Evolutionary conservation across 1,140 invertebrate genomes (phyloP).

Genomic region (Papilio dardanus): DNA sequence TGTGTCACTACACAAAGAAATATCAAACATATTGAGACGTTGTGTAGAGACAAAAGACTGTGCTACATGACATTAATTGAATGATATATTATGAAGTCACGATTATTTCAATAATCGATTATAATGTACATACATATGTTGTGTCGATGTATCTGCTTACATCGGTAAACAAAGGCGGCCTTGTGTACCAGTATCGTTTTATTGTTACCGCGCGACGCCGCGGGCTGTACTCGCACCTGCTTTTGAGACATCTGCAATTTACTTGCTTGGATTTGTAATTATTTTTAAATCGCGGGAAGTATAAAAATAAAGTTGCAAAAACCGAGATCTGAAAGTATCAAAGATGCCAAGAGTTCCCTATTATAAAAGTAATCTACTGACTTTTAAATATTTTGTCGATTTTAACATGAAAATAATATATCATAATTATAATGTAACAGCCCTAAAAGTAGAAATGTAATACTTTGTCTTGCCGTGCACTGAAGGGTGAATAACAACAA

Average conservation of each 20-base stretch:
- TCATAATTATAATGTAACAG: constrained; percentile 31
- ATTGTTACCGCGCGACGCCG: constrained; percentile 65
- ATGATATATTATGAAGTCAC: background rate
- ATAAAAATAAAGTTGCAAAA: background rate
- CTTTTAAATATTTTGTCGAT: no score
- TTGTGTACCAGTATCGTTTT: constrained; percentile 68
- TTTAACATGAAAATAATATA: background rate
- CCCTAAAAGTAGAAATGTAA: constrained; percentile 60
- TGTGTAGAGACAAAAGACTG: constrained; percentile 4
- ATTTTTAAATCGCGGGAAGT: background rate
- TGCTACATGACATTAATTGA: background rate
- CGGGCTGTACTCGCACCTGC: constrained; percentile 56
- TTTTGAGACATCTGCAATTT: background rate
- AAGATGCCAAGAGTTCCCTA: no score
- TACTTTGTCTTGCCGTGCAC: constrained; percentile 54
- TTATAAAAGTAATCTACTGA: background rate
- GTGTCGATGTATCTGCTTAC: constrained; percentile 58
- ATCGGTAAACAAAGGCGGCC: constrained; percentile 71
- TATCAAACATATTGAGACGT: background rate
- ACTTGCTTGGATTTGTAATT: background rate
- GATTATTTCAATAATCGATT: constrained; percentile 38
- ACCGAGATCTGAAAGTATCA: no score
- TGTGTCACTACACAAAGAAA: constrained; percentile 14
- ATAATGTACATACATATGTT: constrained; percentile 41
- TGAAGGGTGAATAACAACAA: constrained; percentile 64